Base-by-base conservation (phyloP, 1,140 invertebrate genomes). In the Acyrthosiphon pisum region DNA sequence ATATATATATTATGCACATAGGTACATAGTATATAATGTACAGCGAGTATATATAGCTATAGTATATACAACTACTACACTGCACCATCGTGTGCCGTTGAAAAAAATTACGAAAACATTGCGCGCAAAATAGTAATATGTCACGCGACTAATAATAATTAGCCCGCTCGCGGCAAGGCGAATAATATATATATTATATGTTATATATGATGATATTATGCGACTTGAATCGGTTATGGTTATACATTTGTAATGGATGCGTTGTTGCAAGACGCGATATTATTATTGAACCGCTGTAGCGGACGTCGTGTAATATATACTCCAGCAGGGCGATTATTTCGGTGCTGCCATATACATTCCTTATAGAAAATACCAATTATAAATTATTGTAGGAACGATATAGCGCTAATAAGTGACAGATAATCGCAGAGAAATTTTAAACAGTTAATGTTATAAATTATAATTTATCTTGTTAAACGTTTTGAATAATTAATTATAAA, bases 111-210 rank as follows among this genome's bases (percentile, higher is more conserved):
- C 14, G 60, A 76, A 76, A 76, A 76, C 60, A 76, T 1, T 76
- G 30, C 11, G 60, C 60, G 60, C 60, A 68, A 68, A 68, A 76
- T 35, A 53, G 50, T 53, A 76, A 76, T 76, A 76, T 76, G 60
- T 76, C 60, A 76, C n/a, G n/a, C 30, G 22, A 76, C 60, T 76
- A 76, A 76, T 76, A 76, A 76, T 76, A 76, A 76, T 76, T 76
- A 76, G n/a, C 14, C 18, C 30, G n/a, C 60, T 76, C n/a, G 60
- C 14, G 60, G 60, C 60, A 76, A 11, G 22, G n/a, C 30, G 14
- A 76, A 68, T 56, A 56, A 48, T 53, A 22, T 53, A 53, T 53
- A 53, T 53, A 53, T 53, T 6, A 6, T 30, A 60, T n/a, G 60
- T 68, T 68, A n/a, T 76, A 35, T 76, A 76, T 20, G n/a, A 76